Base-by-base conservation (phyloP, 2,113 vertebrate species). In the Hyla sarda region DNA sequence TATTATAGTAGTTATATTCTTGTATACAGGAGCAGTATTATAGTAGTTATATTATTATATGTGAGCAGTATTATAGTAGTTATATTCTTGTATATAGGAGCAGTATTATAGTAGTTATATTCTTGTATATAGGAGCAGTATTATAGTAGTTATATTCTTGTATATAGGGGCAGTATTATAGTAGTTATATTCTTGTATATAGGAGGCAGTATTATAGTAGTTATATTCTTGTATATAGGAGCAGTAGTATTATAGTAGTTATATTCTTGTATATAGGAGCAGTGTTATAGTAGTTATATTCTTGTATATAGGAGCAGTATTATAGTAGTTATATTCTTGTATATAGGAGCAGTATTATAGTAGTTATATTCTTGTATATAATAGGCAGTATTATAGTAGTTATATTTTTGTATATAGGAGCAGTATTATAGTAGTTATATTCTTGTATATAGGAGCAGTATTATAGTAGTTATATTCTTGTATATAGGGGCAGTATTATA, bases 301-400 rank as follows among this genome's bases (percentile, higher is more conserved):
- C 54, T 58, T 58, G 54, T 58, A 60, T 21, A 60, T 60, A 60
- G 60, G 10, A 5, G n/a, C 23, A 60, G 56, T 60, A 60, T 60
- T 60, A 60, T 60, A 60, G 23, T 60, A 60, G 56, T n/a, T 60
- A 25, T 60, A 60, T 25, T 60, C 56, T 25, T 25, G 56, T 60
- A 60, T 6, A n/a, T 60, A 60, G 56, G n/a, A 12, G 60, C 25
- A 65, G n/a, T 65, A 65, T 30, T 65, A 65, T 65, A 65, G 60
- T 65, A 65, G 60, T 65, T 65, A 65, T 65, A 65, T 65, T 65
- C 60, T 14, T 65, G 60, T 65, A 65, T 10, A 65, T 65, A 65
- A 12, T n/a, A 23, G 56, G 47, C 47, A 48, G 47, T 48, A 48
- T 48, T 48, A 48, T 48, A 48, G 47, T 48, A 48, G 47, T 48